Evolutionary conservation across 2,113 vertebrate species (phyloP).

Genomic region (Platanista minor): DNA sequence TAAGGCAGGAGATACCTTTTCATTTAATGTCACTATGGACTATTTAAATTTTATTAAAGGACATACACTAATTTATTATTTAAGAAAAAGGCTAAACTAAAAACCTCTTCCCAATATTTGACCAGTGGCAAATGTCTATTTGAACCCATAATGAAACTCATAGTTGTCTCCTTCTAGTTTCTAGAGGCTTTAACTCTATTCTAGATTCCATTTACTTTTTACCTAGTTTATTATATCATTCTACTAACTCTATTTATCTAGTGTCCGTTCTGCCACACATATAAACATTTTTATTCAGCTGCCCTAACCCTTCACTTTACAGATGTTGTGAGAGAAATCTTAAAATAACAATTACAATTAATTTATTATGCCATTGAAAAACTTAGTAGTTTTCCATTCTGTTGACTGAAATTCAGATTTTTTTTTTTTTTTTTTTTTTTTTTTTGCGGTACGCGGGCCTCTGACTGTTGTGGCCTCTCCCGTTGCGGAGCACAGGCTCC

Average conservation of each 20-base stretch:
- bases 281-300: not conserved
- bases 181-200: not conserved
- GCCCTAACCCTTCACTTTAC: not conserved
- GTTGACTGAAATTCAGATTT: not conserved
- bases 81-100: not conserved
- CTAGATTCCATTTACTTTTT: not conserved
- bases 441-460: too few relatives aligned
- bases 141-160: not conserved
- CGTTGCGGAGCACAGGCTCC: too few relatives aligned
- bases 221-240: not conserved
- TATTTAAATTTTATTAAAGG: slow-evolving; percentile 34
- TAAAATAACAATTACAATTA: not conserved
- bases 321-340: not conserved
- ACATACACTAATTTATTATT: not conserved
- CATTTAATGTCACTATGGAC: not conserved
- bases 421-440: too few relatives aligned
- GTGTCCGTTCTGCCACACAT: not conserved
- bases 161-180: not conserved
- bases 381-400: not conserved
- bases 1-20: not conserved
- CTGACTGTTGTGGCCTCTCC: too few relatives aligned
- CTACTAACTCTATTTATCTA: not conserved
- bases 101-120: not conserved
- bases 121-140: not conserved
- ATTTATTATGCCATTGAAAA: slow-evolving; percentile 18